Evolutionary conservation across 2,888 invertebrate species (phyloP), one percentile per base, ranked within the genome.

Genomic region (Trichacis sp.): DNA sequence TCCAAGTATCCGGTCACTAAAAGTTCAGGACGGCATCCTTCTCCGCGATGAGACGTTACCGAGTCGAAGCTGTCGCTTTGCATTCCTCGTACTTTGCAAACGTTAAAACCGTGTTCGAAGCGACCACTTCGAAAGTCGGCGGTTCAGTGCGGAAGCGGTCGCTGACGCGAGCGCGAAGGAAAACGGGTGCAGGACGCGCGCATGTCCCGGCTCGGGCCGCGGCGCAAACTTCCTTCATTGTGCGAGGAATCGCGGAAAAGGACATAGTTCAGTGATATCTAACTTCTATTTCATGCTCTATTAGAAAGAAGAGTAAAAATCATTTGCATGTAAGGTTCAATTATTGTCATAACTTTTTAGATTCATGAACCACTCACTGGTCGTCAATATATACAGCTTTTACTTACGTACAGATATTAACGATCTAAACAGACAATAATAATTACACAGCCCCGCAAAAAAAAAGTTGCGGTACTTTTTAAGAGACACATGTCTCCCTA

Each of bases 71-170:
- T 48, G 20, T 24, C 49, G 52, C 29, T 60, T 61, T 42, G 56
- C 61, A 65, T 65, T 53, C 49, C 52, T 61, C 50, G 60, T 49
- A 43, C 54, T 6, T 33, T 3, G 30, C 47, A 48, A 52, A 62
- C 57, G 58, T 57, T 49, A 36, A 58, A 51, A 48, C 64, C 64
- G 64, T 68, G 63, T 69, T 64, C 73, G 74, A 73, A 75, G 73
- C 73, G 73, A 71, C 72, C 75, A 75, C 74, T 74, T 72, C 73
- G 77, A 76, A 73, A 75, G 78, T 72, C 79, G 75, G 69, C 78
- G 77, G 75, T 77, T 77, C 75, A 81, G 77, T 81, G 81, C 77
- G 76, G 62, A 71, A 68, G 54, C 45, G 43, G 46, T 40, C 38
- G 53, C 57, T 61, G 42, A 43, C 53, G 66, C 66, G 50, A 48